phyloP scores from a whole-genome alignment of 92 coral and sea anemone species.

The Blastomussa wellsi region DNA sequence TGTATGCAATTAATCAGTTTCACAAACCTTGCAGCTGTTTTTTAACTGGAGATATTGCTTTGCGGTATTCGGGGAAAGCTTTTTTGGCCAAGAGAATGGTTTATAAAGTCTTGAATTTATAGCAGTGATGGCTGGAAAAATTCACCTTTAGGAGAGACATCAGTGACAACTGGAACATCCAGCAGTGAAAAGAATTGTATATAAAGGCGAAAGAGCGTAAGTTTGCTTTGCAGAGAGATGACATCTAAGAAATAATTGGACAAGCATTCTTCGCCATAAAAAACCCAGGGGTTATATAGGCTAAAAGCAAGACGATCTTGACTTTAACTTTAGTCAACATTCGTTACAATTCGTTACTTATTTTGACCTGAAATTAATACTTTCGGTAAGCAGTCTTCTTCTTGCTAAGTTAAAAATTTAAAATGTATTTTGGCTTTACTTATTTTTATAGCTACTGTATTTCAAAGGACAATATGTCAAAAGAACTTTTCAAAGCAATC shows the following conservation, averaged over 20 bases:
- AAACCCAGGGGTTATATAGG: not conserved
- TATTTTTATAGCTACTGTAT: not conserved
- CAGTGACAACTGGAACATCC: not conserved
- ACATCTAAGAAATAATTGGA: not conserved
- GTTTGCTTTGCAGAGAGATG: not conserved
- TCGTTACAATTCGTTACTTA: not conserved
- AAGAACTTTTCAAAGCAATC: not conserved
- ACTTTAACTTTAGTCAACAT: not conserved
- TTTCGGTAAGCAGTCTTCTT: not conserved
- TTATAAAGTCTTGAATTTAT: not conserved
- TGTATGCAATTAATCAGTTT: not conserved
- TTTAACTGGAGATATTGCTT: constrained; percentile 1
- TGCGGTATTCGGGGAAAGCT: not conserved
- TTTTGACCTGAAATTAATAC: not conserved
- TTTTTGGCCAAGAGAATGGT: not conserved
- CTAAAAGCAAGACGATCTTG: not conserved
- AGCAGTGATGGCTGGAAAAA: not conserved
- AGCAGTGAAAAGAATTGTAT: not conserved
- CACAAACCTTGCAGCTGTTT: constrained; percentile 11
- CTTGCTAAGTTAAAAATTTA: not conserved
- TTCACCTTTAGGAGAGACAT: not conserved
- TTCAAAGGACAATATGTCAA: not conserved
- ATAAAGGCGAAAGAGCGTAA: not conserved
- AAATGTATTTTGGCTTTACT: not conserved
- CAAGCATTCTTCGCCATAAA: not conserved